Base-by-base conservation (phyloP, 2,888 invertebrate species). In the Drosophila affinis region DNA sequence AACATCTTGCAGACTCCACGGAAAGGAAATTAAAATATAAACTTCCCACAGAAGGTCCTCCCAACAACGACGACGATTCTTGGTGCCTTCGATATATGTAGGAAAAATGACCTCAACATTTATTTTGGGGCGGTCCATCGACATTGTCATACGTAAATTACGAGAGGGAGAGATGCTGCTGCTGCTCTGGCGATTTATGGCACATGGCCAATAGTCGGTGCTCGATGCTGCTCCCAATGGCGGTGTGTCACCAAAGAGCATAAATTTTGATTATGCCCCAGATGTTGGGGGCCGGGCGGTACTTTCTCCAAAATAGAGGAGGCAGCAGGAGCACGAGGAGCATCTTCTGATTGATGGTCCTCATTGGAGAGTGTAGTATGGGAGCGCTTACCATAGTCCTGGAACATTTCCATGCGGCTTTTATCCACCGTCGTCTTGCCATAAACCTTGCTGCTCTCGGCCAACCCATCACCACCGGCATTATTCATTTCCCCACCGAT, bases 341-440 rank as follows among this genome's bases (percentile, higher is more conserved):
- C 88, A 81, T 85, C 78, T 76, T 72, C 88, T 88, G 83, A 86
- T 88, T 86, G 87, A 83, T 83, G 88, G 12, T 29, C 45, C 29
- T 9, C 29, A 29, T 29, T 29, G 29, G 29, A 29, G 29, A 29
- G 29, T 29, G 29, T 2, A 9, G 29, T 27, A 14, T 7, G 3
- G 44, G 34, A 32, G 24, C 59, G 76, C 82, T 87, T 71, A 88
- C 86, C 82, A 60, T 69, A 74, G 58, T 51, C 69, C 55, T 77
- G 64, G 57, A 73, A 52, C 45, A 54, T 72, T 65, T 73, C 72
- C 54, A 74, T 55, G 32, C 59, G 71, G 34, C 69, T 60, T 55
- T 70, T 74, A 61, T 88, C 78, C 69, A 74, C 44, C 51, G 72
- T 62, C 63, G 71, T 72, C 70, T 85, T 77, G 54, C 71, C 67